A percentile compares a stretch with the other conserved stretches of the same genome.
These are phyloP conservation scores for Pseudomugil gertrudae DNA, from an alignment of 2,797 vertebrate species.

Conservation along the genomic window DNA sequence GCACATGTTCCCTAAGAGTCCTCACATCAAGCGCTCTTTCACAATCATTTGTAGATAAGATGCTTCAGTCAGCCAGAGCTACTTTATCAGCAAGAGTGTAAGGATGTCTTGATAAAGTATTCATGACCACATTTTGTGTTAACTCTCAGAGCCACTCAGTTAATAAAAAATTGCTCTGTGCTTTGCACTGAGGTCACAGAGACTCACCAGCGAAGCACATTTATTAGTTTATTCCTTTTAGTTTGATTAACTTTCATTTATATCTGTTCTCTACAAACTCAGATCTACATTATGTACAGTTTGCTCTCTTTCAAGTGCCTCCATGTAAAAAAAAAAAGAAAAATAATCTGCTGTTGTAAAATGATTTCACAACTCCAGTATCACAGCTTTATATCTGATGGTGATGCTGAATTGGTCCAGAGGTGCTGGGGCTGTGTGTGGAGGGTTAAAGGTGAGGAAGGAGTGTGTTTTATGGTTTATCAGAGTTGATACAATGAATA, in stretches of 20 bases:
- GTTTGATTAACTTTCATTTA: slow-evolving; percentile 16
- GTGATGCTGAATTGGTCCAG: neutral
- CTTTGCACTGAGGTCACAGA: neutral
- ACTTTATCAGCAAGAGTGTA: slow-evolving; percentile 19
- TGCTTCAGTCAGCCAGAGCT: slow-evolving; percentile 5
- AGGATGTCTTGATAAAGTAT: slow-evolving; percentile 1
- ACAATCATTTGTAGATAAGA: slow-evolving; percentile 21
- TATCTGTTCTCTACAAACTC: neutral
- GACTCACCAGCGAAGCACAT: neutral
- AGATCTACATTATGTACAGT: slow-evolving; percentile 16
- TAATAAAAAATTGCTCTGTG: neutral
- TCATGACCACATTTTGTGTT: slow-evolving; percentile 3
- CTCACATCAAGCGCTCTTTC: slow-evolving; percentile 4
- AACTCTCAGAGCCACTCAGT: neutral
- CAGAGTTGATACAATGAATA: slow-evolving; percentile 53
- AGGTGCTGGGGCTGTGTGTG: slow-evolving; percentile 21
- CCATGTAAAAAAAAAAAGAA: neutral
- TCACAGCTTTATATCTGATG: neutral
- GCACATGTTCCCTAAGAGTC: neutral
- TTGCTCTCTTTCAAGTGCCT: slow-evolving; percentile 9
- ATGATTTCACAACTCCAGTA: slow-evolving; percentile 21
- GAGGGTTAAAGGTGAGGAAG: slow-evolving; percentile 61
- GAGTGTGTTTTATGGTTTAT: slow-evolving; percentile 39
- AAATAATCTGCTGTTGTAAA: neutral
- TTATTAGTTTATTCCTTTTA: slow-evolving; percentile 12